These are phyloP conservation scores for Drosophila persimilis DNA, from an alignment of 1,140 invertebrate genomes.

Conservation along the genomic window DNA sequence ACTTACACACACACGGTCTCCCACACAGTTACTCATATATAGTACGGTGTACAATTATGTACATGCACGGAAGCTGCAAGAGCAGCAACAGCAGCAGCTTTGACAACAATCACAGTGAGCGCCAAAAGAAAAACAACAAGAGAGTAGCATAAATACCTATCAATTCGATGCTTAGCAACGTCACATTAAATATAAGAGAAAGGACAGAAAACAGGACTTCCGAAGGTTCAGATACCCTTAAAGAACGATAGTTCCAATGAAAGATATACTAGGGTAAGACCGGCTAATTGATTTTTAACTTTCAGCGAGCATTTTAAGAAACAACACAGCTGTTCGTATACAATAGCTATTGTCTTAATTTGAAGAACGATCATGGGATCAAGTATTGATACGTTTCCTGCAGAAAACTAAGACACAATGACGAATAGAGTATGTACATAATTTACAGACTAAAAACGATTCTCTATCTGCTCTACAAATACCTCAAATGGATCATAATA, in stretches of 20 bases:
- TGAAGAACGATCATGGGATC: too few species aligned
- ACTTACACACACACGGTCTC: slow-evolving; percentile 8
- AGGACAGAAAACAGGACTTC: slow-evolving; percentile 25
- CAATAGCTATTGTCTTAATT: too few species aligned
- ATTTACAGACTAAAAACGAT: too few species aligned
- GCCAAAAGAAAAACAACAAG: slow-evolving; percentile 62
- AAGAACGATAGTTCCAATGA: too few species aligned
- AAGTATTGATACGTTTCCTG: too few species aligned
- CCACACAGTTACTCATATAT: slow-evolving; percentile 4
- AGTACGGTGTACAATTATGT: background rate
- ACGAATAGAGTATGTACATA: too few species aligned
- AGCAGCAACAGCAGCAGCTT: slow-evolving; percentile 34
- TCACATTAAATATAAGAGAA: slow-evolving; percentile 49
- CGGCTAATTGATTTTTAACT: too few species aligned
- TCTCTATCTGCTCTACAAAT: too few species aligned
- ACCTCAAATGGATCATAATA: background rate
- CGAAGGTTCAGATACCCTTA: background rate
- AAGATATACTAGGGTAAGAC: too few species aligned
- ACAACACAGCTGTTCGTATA: too few species aligned
- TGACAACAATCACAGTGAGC: slow-evolving; percentile 65
- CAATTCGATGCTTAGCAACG: slow-evolving; percentile 69
- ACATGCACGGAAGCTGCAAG: slow-evolving; percentile 3
- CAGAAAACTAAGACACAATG: too few species aligned
- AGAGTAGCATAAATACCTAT: slow-evolving; percentile 42
- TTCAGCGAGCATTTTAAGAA: too few species aligned